Evolutionary conservation across 2,888 invertebrate genomes (phyloP), one percentile per base, ranked within the genome.

Genomic region (Heteromyza rotundicornis): DNA sequence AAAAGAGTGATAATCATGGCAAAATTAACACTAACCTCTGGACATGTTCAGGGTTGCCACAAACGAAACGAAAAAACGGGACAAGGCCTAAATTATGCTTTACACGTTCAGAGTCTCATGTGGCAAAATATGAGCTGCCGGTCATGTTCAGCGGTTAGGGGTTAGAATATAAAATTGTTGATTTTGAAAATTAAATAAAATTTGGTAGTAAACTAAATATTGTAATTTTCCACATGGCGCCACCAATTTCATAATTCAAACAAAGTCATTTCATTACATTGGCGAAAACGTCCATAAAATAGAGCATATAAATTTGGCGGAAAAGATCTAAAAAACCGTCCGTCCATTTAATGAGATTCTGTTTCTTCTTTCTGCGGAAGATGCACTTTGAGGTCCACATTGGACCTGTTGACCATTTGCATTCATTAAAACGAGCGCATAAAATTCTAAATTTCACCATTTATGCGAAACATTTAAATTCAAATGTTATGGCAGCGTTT

Each of bases 371-470:
- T n/a, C n/a, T n/a, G n/a, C n/a, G n/a, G n/a, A n/a, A n/a, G n/a
- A n/a, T n/a, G n/a, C n/a, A n/a, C n/a, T n/a, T n/a, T n/a, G n/a
- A n/a, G n/a, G n/a, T n/a, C n/a, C n/a, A n/a, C n/a, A 65, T 60
- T 63, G 60, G 63, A 78, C 78, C 76, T 78, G 73, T 76, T 80
- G 79, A 76, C 79, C 78, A 76, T 80, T 79, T 80, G 75, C 78
- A 78, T 79, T 74, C 74, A 78, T 79, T 78, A 74, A 65, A 71
- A 66, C 65, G 70, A 65, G 58, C 67, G 62, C 63, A 64, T 66
- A 66, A 66, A 64, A 66, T 67, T 64, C 54, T 20, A 12, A 22
- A 35, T 36, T 50, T 57, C 44, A 51, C 23, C 35, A n/a, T 51
- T 47, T 55, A 36, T 60, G 44, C 40, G 49, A 14, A 16, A 17